Base-by-base conservation (phyloP, 2,888 invertebrate species). In the Troides oblongomaculatus region DNA sequence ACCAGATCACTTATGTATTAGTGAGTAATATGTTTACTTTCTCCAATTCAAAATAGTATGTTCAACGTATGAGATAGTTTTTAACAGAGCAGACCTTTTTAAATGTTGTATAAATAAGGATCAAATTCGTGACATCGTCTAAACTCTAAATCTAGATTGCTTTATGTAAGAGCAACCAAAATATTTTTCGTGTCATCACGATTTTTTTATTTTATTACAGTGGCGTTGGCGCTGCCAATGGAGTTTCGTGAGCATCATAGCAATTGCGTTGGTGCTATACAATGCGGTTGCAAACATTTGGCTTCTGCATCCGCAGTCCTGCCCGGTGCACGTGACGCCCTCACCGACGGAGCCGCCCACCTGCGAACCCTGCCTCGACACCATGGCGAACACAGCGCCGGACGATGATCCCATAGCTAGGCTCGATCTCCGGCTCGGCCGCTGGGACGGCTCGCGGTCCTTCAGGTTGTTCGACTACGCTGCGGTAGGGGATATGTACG, bases 381-480 rank as follows among this genome's bases (percentile, higher is more conserved):
- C 88, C 4, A 82, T 79, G 14, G 76, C 82, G 71, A 85, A 77
- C 72, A 71, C 76, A 57, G 81, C 79, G 0, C 66, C 83, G n/a
- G 93, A 90, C 67, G 90, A 90, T 70, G 89, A 90, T 68, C 90
- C 94, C 0, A 91, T 94, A 66, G 87, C 94, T 14, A 90, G 92
- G 69, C 83, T 96, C 25, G 95, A 96, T 80, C 84, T 96, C 23
- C 92, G 93, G 64, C 90, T 95, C 25, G 96, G 96, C 1, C 92
- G 96, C 74, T 97, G 96, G 96, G 97, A 97, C 76, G 93, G 94
- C 71, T 93, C 94, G 18, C 92, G 95, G 23, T 84, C 95, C 18
- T 97, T 95, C 83, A 95, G 94, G 78, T 93, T 95, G 76, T 96
- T 95, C 83, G 97, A 97, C 82, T 95, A 95, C 78, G 95, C 95